These are phyloP conservation scores for Pantherophis vulpinus DNA, from an alignment of 2,797 vertebrate species.

Conservation along the genomic window DNA sequence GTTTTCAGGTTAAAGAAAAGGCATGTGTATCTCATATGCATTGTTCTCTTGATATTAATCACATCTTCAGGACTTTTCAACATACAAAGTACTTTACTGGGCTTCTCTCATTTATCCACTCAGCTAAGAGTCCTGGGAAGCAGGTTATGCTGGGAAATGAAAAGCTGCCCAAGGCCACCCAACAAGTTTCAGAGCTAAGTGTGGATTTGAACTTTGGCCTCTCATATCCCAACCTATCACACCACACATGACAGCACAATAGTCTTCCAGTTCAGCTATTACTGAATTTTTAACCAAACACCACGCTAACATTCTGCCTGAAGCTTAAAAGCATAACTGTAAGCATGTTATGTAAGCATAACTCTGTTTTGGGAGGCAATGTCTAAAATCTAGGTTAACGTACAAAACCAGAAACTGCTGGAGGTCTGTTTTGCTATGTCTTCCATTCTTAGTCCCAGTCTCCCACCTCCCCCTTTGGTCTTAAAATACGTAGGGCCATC, in stretches of 20 bases:
- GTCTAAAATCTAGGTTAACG: slow-evolving; percentile 19
- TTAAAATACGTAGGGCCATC: slow-evolving; percentile 42
- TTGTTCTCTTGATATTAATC: not conserved
- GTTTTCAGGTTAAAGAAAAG: not conserved
- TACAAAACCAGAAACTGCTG: slow-evolving; percentile 35
- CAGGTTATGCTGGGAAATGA: slow-evolving; percentile 9
- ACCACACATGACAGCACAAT: not conserved
- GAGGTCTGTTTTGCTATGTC: slow-evolving; percentile 21
- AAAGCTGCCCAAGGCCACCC: slow-evolving; percentile 23
- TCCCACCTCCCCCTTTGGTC: slow-evolving; percentile 25
- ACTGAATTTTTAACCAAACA: slow-evolving; percentile 1
- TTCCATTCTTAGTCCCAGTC: not conserved
- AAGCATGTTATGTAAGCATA: slow-evolving; percentile 5
- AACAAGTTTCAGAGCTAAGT: slow-evolving; percentile 23
- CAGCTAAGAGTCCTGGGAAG: not conserved
- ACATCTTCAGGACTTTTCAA: not conserved
- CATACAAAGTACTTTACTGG: not conserved
- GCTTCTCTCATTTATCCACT: not conserved
- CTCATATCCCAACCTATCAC: slow-evolving; percentile 6
- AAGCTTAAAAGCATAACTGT: slow-evolving; percentile 37
- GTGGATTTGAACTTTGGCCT: slow-evolving; percentile 30
- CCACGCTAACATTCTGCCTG: slow-evolving; percentile 24
- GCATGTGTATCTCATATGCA: not conserved
- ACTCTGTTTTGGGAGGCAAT: not conserved
- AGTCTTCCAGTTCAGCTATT: not conserved